phyloP scores from a whole-genome alignment of 1,140 invertebrate genomes.

The Drosophila kanapiae region DNA sequence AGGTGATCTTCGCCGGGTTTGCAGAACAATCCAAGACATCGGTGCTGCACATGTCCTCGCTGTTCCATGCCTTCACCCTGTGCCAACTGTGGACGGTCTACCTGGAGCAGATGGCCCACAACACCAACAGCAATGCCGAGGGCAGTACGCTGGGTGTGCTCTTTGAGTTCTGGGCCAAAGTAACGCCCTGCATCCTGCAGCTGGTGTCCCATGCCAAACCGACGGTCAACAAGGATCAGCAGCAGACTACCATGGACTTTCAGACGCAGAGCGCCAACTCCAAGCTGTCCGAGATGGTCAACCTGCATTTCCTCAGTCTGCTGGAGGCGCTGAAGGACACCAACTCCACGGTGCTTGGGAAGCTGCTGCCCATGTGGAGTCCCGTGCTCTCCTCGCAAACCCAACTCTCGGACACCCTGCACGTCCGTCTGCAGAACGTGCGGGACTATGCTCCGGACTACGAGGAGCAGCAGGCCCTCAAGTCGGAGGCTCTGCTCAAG shows the following conservation, averaged over 20 bases:
- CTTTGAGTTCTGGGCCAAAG: conserved; percentile 99
- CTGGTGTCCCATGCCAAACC: conserved; percentile 97
- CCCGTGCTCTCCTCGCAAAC: conserved; percentile 95
- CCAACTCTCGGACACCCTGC: conserved; percentile 95
- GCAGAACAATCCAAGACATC: conserved; percentile 97
- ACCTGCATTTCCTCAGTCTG: conserved; percentile 97
- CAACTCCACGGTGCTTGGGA: conserved; percentile 95
- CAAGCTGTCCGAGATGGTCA: conserved; percentile 97
- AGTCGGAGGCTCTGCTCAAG: conserved; percentile 87
- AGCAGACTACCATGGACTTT: conserved; percentile 55
- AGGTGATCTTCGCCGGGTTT: conserved; percentile 97
- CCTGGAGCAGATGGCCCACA: conserved; percentile 94
- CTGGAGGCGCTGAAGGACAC: conserved; percentile 98
- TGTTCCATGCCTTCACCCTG: conserved; percentile 93
- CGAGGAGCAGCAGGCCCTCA: conserved; percentile 75
- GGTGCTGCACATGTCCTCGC: conserved; percentile 96
- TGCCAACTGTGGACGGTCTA: conserved; percentile 99
- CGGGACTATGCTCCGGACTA: conserved; percentile 90
- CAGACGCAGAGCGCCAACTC: conserved; percentile 76
- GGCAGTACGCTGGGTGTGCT: conserved; percentile 92
- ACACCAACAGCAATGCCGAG: conserved; percentile 89
- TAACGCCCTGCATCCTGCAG: conserved; percentile 97
- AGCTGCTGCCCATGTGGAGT: conserved; percentile 94
- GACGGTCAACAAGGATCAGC: conserved; percentile 81
- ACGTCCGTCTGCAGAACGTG: conserved; percentile 95